Percentiles rank a stretch among this genome's conserved stretches.
Conservation (phyloP, 2,113 vertebrate species). For the Myotis yumanensis region DNA sequence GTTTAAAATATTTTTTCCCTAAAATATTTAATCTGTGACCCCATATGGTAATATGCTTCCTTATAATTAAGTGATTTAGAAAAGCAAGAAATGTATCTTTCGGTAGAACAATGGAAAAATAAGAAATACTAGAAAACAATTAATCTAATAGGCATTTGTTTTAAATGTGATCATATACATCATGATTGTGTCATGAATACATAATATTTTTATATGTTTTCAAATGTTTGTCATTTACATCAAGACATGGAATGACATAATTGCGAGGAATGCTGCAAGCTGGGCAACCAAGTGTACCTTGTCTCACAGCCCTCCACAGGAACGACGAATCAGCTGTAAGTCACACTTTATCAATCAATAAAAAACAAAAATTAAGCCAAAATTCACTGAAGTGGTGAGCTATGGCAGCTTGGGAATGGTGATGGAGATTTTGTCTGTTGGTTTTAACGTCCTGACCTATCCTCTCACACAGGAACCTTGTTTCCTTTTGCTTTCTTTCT, state of each 20-base stretch:
- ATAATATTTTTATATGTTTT: neutral
- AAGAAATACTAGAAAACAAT: neutral
- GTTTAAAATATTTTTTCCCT: neutral
- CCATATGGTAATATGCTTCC: neutral
- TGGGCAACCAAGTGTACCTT: neutral
- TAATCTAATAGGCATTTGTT: neutral
- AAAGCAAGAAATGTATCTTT: neutral
- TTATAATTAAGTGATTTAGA: neutral
- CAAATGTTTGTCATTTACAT: neutral
- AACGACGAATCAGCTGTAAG: neutral
- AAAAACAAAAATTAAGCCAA: neutral
- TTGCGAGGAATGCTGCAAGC: neutral
- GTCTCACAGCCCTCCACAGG: neutral
- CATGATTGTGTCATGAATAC: neutral
- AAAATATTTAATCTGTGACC: neutral
- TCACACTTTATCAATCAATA: neutral
- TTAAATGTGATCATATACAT: neutral
- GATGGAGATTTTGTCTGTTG: neutral
- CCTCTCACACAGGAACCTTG: neutral
- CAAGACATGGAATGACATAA: neutral
- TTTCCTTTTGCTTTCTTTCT: neutral
- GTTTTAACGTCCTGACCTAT: neutral
- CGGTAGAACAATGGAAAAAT: neutral
- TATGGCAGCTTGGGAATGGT: neutral
- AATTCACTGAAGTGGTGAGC: neutral